Base-by-base conservation (phyloP, 2,888 invertebrate genomes). In the Oscheius sp. region DNA sequence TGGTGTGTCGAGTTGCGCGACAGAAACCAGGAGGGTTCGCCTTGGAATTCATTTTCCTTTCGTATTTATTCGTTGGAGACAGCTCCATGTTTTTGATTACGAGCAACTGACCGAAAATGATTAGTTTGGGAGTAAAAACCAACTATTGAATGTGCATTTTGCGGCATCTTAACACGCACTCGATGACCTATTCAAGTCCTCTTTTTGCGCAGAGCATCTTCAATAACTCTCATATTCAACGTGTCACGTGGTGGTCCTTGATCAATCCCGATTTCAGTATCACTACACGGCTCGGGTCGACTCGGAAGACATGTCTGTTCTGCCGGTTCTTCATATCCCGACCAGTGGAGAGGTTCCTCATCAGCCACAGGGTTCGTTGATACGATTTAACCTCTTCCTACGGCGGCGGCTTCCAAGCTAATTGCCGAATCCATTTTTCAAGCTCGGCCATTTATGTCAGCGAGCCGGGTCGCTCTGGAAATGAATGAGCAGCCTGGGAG, bases 281-380 rank as follows among this genome's bases (percentile, higher is more conserved):
- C 73, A 76, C 47, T 87, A 87, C 72, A 77, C 82, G 51, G 74
- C 87, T 48, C 75, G 76, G 55, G 83, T 82, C 11, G 80, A 82
- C 37, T 79, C 88, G 7, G 86, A 85, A 58, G 86, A 88, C 59
- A 84, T 85, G n/a, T 83, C 85, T 53, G 87, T 88, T n/a, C 79
- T 88, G 33, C 86, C 88, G 2, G 80, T 88, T 50, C 66, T 88
- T 7, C 78, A 84, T 21, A 72, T 88, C 35, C 85, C 85, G 7
- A 63, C 76, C 42, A 70, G 82, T 42, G 88, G 88, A 53, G 70
- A 74, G 21, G 79, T 88, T n/a, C 88, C 88, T 7, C 70, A 73
- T 11, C 65, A 78, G 29, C 72, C 79, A 21, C 84, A 87, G 80
- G 82, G 86, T 86, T 57, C 53, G 75, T 33, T 42, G n/a, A 63